A percentile compares a stretch with the other conserved stretches of the same genome.
Conservation (phyloP, 2,797 vertebrate genomes). For the Crypturellus tataupa region DNA sequence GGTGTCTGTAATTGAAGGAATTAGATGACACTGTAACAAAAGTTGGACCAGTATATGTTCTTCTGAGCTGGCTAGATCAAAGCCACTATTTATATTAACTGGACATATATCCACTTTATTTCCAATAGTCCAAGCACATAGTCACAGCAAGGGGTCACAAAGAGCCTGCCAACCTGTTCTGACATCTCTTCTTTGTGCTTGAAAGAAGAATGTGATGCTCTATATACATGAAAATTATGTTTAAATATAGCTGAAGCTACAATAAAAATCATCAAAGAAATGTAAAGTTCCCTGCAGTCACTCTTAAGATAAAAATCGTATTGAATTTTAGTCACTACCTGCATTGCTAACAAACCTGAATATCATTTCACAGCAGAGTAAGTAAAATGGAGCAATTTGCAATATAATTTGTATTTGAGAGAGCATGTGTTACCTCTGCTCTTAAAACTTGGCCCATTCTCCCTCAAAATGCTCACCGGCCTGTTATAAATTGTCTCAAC, state of each 20-base stretch:
- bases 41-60: not conserved
- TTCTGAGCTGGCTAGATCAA: not conserved
- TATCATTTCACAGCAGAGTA: constrained; percentile 55
- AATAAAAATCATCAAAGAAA: constrained; percentile 48
- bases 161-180: constrained; percentile 17
- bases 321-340: constrained; percentile 54
- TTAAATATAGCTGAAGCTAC: constrained; percentile 58
- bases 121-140: not conserved
- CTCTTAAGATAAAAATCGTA: constrained; percentile 46
- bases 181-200: not conserved
- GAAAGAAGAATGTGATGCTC: constrained; percentile 32
- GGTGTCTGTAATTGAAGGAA: not conserved
- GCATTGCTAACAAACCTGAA: constrained; percentile 61
- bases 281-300: constrained; percentile 8
- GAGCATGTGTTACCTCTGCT: constrained; percentile 51
- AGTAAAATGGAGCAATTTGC: constrained; percentile 58
- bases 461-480: constrained; percentile 46
- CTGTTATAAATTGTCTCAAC: constrained; percentile 53
- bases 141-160: not conserved
- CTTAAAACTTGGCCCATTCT: constrained; percentile 57
- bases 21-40: not conserved
- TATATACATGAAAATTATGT: constrained; percentile 16
- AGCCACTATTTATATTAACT: not conserved
- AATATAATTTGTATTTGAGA: constrained; percentile 70
- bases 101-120: not conserved